Conservation (phyloP, 2,113 vertebrate genomes). For the Ploceus nigricollis region DNA sequence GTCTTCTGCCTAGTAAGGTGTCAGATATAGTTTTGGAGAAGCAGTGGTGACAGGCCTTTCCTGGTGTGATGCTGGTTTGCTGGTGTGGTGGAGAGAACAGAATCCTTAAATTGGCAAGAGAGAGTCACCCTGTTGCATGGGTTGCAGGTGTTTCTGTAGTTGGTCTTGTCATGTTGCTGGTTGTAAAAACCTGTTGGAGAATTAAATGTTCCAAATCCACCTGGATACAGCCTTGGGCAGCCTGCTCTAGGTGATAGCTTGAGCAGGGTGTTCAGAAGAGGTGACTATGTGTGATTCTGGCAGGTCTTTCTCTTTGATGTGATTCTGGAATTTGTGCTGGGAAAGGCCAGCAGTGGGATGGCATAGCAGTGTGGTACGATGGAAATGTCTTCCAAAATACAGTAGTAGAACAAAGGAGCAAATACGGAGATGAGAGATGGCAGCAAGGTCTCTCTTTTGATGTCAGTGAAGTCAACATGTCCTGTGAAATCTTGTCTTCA, state of each 20-base stretch:
- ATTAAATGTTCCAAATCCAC: neutral
- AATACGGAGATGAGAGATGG: neutral
- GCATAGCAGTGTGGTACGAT: neutral
- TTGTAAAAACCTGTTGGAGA: neutral
- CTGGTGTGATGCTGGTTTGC: neutral
- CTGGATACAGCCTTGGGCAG: neutral
- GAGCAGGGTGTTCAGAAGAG: neutral
- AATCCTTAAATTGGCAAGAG: neutral
- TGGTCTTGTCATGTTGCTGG: neutral
- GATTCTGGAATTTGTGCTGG: neutral
- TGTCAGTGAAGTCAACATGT: neutral
- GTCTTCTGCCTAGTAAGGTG: neutral
- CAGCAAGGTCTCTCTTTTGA: neutral
- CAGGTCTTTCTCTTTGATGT: neutral
- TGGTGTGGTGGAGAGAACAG: neutral
- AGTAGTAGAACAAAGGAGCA: neutral
- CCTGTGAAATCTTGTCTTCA: neutral
- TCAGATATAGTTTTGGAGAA: accelerated
- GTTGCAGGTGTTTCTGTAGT: neutral
- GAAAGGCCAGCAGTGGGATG: accelerated
- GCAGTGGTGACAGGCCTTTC: neutral
- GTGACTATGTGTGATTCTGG: accelerated
- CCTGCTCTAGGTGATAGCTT: neutral
- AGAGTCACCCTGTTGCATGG: neutral
- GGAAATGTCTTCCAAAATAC: neutral